phyloP scores from a whole-genome alignment of 2,113 vertebrate species.

The Microcebus jonahi region DNA sequence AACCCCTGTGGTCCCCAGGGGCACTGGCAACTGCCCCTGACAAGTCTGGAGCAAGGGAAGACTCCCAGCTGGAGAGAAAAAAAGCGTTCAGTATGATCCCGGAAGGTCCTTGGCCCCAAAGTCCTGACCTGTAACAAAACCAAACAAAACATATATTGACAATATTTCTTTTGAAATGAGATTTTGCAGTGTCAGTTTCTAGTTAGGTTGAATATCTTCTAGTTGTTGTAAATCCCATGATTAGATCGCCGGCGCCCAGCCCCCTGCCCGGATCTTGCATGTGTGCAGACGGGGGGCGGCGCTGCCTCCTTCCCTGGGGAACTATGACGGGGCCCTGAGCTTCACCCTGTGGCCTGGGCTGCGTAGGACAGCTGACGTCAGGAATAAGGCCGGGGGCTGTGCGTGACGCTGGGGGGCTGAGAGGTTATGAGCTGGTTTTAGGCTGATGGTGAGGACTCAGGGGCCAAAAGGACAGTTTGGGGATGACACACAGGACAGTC shows the following conservation, averaged over 20 bases:
- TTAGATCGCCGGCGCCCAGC: rapidly evolving
- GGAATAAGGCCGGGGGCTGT: too few relatives aligned
- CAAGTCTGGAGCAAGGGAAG: not conserved
- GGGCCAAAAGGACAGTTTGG: not conserved
- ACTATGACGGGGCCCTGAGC: not conserved
- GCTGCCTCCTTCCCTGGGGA: not conserved
- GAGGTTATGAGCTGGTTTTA: not conserved
- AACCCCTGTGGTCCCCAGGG: not conserved
- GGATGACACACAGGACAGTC: not conserved
- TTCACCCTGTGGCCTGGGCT: not conserved
- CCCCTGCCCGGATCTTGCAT: too few relatives aligned
- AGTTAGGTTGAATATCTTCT: not conserved
- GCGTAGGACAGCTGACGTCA: not conserved
- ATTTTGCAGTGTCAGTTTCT: not conserved
- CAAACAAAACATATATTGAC: not conserved
- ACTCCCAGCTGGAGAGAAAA: not conserved
- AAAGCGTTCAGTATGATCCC: not conserved
- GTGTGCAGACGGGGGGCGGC: rapidly evolving
- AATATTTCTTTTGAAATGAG: not conserved
- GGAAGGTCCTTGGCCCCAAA: not conserved
- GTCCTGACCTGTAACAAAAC: not conserved
- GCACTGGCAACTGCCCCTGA: too few relatives aligned
- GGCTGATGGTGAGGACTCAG: not conserved
- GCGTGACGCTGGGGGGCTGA: not conserved
- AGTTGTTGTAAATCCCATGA: not conserved